A percentile compares a stretch with the other conserved stretches of the same genome.
Evolutionary conservation across 2,113 vertebrate genomes (phyloP).

Genomic region (Sarotherodon lohbergeri): DNA sequence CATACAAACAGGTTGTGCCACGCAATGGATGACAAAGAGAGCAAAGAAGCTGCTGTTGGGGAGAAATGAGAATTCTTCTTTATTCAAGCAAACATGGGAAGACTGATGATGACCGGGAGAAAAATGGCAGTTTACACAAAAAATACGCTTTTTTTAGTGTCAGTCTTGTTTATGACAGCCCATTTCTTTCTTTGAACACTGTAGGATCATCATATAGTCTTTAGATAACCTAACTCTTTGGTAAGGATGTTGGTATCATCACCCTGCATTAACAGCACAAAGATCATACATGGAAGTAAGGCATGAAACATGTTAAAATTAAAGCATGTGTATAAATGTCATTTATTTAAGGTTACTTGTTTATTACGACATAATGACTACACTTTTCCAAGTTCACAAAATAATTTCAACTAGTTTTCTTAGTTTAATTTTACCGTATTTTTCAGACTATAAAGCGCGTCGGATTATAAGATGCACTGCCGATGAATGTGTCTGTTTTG

Average conservation of each 20-base stretch:
- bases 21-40: not conserved
- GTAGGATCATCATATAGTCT: not conserved
- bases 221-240: not conserved
- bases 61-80: not conserved
- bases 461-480: too few relatives aligned
- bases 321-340: not conserved
- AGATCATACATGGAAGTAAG: not conserved
- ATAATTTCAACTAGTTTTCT: not conserved
- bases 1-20: not conserved
- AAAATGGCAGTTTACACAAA: not conserved
- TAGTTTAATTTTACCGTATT: not conserved
- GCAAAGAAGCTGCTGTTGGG: not conserved
- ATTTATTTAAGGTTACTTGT: not conserved
- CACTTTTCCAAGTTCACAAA: not conserved
- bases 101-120: not conserved
- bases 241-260: too few relatives aligned
- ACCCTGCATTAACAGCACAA: not conserved
- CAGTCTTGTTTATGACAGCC: not conserved
- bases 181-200: not conserved
- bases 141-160: not conserved
- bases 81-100: not conserved
- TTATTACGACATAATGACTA: not conserved
- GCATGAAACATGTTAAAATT: not conserved
- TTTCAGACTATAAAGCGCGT: too few relatives aligned
- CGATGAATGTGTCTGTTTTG: too few relatives aligned